Conservation (phyloP, 2,113 vertebrate genomes). For the Chascanopsetta lugubris region DNA sequence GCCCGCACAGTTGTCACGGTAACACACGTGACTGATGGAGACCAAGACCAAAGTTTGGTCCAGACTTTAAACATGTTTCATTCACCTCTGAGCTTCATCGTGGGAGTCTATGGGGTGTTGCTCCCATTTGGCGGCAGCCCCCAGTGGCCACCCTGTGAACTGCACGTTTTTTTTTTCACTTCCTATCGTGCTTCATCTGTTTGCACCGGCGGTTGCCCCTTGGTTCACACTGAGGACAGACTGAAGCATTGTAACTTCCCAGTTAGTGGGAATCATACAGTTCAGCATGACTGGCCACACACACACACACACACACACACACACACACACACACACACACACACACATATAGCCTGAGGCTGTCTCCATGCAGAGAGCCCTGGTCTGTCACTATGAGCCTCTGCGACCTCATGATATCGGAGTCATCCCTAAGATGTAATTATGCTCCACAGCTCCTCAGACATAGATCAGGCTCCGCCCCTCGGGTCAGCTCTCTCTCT, state of each 20-base stretch:
- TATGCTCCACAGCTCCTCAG: slow-evolving; percentile 40
- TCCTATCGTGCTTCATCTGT: too few species aligned
- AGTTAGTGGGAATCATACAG: background rate
- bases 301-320: background rate
- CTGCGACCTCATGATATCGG: slow-evolving; percentile 22
- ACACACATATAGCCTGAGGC: background rate
- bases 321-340: slow-evolving; percentile 7
- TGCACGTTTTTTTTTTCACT: slow-evolving; percentile 32
- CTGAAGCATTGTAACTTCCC: background rate
- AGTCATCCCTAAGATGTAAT: slow-evolving; percentile 58
- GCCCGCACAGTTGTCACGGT: too few species aligned
- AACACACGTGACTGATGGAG: too few species aligned
- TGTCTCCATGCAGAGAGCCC: slow-evolving; percentile 28
- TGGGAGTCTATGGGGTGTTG: too few species aligned
- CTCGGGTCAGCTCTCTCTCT: slow-evolving; percentile 44
- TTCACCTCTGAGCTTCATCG: too few species aligned
- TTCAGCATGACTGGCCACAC: background rate
- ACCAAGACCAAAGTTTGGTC: too few species aligned
- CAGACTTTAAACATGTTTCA: too few species aligned
- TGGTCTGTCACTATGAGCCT: slow-evolving; percentile 28
- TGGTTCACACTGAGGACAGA: background rate
- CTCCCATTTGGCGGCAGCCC: too few species aligned
- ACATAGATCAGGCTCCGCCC: slow-evolving; percentile 41
- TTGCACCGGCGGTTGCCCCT: too few species aligned
- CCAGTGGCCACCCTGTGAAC: too few species aligned